Evolutionary conservation across 1,140 invertebrate genomes (phyloP).

Genomic region (Aphelinus atriplicis): DNA sequence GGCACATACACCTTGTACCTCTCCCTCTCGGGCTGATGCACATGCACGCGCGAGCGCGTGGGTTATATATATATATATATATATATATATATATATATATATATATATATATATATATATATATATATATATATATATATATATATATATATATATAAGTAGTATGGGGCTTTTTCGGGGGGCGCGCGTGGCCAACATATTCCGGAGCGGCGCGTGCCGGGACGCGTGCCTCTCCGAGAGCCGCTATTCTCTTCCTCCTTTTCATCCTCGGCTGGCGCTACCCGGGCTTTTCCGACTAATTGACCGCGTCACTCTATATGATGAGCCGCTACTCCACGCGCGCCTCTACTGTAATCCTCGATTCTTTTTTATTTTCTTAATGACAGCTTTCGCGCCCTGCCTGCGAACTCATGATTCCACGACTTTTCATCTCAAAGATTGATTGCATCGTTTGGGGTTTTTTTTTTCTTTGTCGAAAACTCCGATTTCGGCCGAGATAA

Average conservation of each 20-base stretch:
- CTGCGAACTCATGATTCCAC: no score
- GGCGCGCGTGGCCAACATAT: constrained; percentile 15
- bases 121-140: not conserved
- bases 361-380: no score
- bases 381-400: no score
- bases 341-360: no score
- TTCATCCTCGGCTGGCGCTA: not conserved
- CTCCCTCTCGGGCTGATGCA: constrained; percentile 17
- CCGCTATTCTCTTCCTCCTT: constrained; percentile 5
- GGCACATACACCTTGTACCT: constrained; percentile 34
- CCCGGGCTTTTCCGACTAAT: constrained; percentile 1
- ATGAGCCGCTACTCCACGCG: no score
- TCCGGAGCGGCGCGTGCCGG: constrained; percentile 29
- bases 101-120: not conserved
- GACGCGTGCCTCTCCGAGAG: constrained; percentile 19
- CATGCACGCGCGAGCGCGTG: not conserved
- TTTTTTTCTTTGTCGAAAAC: constrained; percentile 1
- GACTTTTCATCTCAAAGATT: no score
- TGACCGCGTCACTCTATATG: no score
- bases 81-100: constrained; percentile 11
- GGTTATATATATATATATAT: not conserved
- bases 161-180: constrained; percentile 14
- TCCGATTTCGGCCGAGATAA: not conserved
- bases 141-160: constrained; percentile 2
- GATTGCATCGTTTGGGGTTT: no score